Evolutionary conservation across 2,888 invertebrate genomes (phyloP).

Genomic region (Pachliopta kotzebuea): DNA sequence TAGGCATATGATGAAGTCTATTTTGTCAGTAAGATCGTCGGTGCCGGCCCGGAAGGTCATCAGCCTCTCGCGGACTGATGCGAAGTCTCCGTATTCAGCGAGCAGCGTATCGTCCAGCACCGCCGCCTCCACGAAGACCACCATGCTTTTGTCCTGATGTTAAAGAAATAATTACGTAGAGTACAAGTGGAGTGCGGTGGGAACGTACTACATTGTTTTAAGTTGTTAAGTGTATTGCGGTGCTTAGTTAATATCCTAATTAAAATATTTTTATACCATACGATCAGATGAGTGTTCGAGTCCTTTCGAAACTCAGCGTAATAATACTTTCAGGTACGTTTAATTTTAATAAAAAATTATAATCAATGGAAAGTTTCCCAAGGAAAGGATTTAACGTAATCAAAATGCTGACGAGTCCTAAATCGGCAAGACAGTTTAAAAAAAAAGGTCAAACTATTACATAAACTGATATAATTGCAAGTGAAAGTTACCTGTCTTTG

Average conservation of each 20-base stretch:
- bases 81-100: constrained; percentile 87
- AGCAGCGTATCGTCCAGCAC: constrained; percentile 92
- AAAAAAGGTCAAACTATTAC: not conserved
- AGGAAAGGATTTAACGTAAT: not conserved
- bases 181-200: not conserved
- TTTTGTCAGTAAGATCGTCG: constrained; percentile 96
- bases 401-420: not conserved
- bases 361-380: not conserved
- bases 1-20: constrained; percentile 97
- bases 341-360: not conserved
- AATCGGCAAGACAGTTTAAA: not conserved
- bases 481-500: constrained; percentile 4
- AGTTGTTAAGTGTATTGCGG: too few species aligned
- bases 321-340: not conserved
- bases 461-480: constrained; percentile 1
- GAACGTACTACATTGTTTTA: not conserved
- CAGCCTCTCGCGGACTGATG: constrained; percentile 88
- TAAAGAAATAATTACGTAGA: not conserved
- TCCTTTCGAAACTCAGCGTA: not conserved
- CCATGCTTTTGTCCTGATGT: constrained; percentile 95
- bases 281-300: too few species aligned
- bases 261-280: too few species aligned
- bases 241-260: too few species aligned
- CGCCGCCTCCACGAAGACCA: constrained; percentile 95
- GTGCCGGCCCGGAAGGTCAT: constrained; percentile 94